Conservation (phyloP, 2,113 vertebrate species). For the Tragelaphus strepsiceros region DNA sequence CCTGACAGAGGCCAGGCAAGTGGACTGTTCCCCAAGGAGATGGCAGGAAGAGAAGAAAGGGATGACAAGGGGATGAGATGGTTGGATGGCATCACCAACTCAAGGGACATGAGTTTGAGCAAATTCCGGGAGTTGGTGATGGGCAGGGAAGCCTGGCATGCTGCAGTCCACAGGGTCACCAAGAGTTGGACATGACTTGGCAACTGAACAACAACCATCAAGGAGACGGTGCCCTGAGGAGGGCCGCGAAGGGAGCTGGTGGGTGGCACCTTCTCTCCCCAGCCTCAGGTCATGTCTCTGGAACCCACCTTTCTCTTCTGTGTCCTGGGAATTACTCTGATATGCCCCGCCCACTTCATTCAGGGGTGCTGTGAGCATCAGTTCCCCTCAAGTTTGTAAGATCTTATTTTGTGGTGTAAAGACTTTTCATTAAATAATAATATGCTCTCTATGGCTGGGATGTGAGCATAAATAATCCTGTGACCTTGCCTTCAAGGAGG, state of each 20-base stretch:
- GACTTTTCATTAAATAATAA: not conserved
- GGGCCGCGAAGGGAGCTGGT: not conserved
- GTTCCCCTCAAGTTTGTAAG: not conserved
- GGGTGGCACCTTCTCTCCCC: not conserved
- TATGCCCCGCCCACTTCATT: not conserved
- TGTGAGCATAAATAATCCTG: not conserved
- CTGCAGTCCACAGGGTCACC: not conserved
- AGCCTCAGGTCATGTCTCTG: accelerated
- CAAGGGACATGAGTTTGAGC: not conserved
- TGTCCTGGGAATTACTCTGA: not conserved
- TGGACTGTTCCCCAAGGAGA: not conserved
- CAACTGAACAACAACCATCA: not conserved
- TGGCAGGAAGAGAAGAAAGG: not conserved
- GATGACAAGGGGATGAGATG: not conserved
- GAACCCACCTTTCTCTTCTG: not conserved
- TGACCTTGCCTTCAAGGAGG: not conserved
- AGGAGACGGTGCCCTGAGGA: not conserved
- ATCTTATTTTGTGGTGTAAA: not conserved
- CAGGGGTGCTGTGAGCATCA: not conserved
- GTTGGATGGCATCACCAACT: not conserved
- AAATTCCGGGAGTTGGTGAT: not conserved
- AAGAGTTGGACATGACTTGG: not conserved
- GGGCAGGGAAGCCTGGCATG: not conserved
- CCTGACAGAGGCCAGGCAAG: not conserved
- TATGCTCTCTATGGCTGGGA: not conserved